These are phyloP conservation scores for Acromyrmex charruanus DNA, from an alignment of 1,140 invertebrate genomes.

Conservation along the genomic window DNA sequence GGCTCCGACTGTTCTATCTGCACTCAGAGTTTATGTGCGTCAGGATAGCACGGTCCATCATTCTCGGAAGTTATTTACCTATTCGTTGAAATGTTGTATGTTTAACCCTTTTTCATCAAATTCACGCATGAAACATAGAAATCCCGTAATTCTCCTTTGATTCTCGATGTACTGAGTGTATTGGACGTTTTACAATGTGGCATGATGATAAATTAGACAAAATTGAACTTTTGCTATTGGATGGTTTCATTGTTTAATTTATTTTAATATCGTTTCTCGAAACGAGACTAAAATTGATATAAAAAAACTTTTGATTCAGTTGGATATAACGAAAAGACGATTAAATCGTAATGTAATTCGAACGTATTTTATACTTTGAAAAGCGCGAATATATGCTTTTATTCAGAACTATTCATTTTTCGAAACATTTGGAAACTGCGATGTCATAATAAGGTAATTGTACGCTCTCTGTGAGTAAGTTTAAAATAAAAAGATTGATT, in stretches of 20 bases:
- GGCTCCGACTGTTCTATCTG: constrained; percentile 22
- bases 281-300: neutral
- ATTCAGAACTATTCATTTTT: constrained; percentile 1
- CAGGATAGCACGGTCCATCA: neutral
- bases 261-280: neutral
- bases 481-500: constrained; percentile 22
- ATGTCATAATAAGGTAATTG: neutral
- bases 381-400: neutral
- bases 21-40: constrained; percentile 31
- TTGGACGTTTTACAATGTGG: neutral
- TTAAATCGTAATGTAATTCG: constrained; percentile 27
- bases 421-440: constrained; percentile 6
- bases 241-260: neutral
- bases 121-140: neutral
- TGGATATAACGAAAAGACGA: neutral
- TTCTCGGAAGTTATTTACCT: constrained; percentile 30
- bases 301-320: neutral
- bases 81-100: constrained; percentile 5
- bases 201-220: neutral
- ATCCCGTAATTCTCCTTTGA: neutral
- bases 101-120: constrained; percentile 19
- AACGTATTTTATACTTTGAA: neutral
- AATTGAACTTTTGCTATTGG: neutral
- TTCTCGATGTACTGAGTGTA: neutral
- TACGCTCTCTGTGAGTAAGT: neutral